These are phyloP conservation scores for Chymomyza fuscimana DNA, from an alignment of 2,888 invertebrate genomes.

Conservation along the genomic window DNA sequence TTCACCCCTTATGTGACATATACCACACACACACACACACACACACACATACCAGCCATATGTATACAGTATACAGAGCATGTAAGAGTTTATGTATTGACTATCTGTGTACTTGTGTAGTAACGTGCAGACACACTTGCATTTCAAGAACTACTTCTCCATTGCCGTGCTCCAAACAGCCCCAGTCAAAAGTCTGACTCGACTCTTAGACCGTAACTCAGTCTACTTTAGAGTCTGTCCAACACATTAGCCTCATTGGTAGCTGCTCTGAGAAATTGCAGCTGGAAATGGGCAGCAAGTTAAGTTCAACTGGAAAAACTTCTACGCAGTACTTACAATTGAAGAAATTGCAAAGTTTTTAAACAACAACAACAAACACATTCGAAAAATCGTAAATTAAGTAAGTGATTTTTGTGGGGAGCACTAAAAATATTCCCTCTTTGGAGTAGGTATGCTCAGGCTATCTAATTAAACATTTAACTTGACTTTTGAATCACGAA, in stretches of 20 bases:
- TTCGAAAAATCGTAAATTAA: not conserved
- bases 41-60: slow-evolving; percentile 20
- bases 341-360: not conserved
- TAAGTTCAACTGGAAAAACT: too few species aligned
- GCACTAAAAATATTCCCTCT: too few species aligned
- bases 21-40: slow-evolving; percentile 23
- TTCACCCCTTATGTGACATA: slow-evolving; percentile 62
- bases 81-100: too few species aligned
- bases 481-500: too few species aligned
- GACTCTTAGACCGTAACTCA: not conserved
- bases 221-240: not conserved
- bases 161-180: not conserved
- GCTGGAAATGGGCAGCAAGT: too few species aligned
- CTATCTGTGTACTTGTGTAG: slow-evolving; percentile 18
- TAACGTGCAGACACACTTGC: slow-evolving; percentile 54
- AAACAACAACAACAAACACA: too few species aligned
- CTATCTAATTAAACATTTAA: too few species aligned
- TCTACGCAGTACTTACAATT: not conserved
- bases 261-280: not conserved
- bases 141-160: slow-evolving; percentile 24
- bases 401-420: not conserved
- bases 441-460: too few species aligned
- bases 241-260: slow-evolving; percentile 24
- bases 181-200: slow-evolving; percentile 12
- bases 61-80: not conserved